phyloP scores from a whole-genome alignment of 2,888 invertebrate genomes.

The Chorisops tibialis region DNA sequence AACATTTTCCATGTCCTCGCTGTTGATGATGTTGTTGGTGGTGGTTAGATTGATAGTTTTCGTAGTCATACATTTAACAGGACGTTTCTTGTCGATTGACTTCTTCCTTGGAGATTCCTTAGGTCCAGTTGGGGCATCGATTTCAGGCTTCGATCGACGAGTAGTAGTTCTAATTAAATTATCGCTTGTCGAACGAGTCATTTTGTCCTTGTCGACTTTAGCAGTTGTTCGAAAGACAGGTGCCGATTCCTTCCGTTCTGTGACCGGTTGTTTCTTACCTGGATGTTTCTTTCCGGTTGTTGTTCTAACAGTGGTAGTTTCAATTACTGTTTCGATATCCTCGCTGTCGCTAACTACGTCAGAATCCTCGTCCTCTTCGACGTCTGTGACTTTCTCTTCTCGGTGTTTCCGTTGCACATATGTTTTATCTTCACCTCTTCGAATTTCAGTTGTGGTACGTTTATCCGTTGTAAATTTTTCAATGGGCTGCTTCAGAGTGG shows the following conservation, averaged over 20 bases:
- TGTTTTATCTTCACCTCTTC: neutral
- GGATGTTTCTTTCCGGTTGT: conserved; percentile 31
- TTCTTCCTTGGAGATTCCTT: conserved; percentile 30
- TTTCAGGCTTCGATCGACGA: conserved; percentile 38
- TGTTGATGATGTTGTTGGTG: conserved; percentile 54
- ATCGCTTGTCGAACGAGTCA: conserved; percentile 59
- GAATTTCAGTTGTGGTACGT: neutral
- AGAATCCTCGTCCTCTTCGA: conserved; percentile 5
- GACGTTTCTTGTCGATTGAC: conserved; percentile 37
- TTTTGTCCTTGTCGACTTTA: conserved; percentile 53
- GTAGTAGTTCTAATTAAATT: conserved; percentile 55
- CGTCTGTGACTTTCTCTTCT: neutral
- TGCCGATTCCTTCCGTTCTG: conserved; percentile 50
- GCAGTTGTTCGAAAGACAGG: conserved; percentile 51
- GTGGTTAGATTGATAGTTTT: conserved; percentile 55
- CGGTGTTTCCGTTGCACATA: neutral
- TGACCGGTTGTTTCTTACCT: conserved; percentile 46
- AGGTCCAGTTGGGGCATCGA: conserved; percentile 37
- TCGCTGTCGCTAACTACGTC: conserved; percentile 23
- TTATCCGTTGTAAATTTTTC: conserved; percentile 2
- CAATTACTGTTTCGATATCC: conserved; percentile 21
- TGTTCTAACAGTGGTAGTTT: conserved; percentile 10
- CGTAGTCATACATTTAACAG: conserved; percentile 54
- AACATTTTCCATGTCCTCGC: conserved; percentile 58
- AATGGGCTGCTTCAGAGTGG: neutral